A percentile compares a stretch with the other conserved stretches of the same genome.
phyloP scores from a whole-genome alignment of 2,888 invertebrate genomes.

The Seira musarum region DNA sequence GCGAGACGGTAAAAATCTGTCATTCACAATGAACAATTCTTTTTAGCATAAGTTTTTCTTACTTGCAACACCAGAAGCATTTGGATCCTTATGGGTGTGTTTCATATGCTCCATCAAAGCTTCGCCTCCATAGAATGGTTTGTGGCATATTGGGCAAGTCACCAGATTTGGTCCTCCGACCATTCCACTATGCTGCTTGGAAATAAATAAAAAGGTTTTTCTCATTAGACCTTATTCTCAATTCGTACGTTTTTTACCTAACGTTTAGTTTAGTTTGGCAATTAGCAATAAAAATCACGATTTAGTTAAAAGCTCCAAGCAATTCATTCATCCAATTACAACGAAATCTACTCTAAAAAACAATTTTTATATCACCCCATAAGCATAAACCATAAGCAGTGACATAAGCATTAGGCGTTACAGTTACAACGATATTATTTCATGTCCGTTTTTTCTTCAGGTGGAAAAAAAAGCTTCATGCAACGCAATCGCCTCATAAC shows the following conservation, averaged over 20 bases:
- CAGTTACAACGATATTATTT: no score
- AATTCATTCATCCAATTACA: no score
- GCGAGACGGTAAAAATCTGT: background rate
- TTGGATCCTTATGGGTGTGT: slow-evolving; percentile 94
- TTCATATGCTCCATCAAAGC: slow-evolving; percentile 97
- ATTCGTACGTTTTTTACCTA: background rate
- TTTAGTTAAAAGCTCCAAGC: no score
- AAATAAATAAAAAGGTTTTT: slow-evolving; percentile 73
- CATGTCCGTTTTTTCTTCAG: no score
- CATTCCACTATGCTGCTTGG: slow-evolving; percentile 93
- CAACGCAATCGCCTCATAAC: slow-evolving; percentile 37
- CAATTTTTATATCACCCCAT: no score
- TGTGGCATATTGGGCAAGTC: slow-evolving; percentile 94
- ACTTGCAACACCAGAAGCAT: slow-evolving; percentile 91
- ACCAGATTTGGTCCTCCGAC: slow-evolving; percentile 94
- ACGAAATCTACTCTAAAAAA: no score
- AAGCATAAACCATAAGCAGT: no score
- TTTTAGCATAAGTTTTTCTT: slow-evolving; percentile 74
- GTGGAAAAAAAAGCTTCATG: slow-evolving; percentile 24
- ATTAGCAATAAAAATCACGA: no score
- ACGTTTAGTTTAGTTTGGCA: background rate
- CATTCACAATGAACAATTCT: background rate
- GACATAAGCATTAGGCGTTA: no score
- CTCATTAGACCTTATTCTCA: no score
- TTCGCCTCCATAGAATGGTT: slow-evolving; percentile 93